A percentile compares a stretch with the other conserved stretches of the same genome.
Conservation (phyloP, 2,888 invertebrate genomes). For the Leptopilina drosophilae region DNA sequence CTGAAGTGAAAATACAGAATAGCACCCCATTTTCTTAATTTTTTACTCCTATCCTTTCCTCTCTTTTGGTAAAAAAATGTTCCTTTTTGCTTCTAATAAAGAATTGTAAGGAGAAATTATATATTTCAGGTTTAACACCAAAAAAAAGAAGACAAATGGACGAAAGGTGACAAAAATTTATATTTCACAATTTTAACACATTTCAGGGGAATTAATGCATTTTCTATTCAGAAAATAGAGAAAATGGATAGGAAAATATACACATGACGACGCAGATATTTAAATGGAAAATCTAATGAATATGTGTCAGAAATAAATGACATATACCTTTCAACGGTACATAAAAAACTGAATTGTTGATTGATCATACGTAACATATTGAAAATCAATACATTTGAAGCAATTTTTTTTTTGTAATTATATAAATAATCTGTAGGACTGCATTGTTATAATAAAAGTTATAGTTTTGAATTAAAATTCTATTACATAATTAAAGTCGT, state of each 20-base stretch:
- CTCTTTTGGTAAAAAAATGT: no score
- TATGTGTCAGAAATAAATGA: constrained; percentile 4
- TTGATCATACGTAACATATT: not conserved
- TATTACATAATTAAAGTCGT: no score
- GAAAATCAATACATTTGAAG: constrained; percentile 12
- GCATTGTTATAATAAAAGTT: not conserved
- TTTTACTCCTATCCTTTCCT: no score
- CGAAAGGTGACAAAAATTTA: not conserved
- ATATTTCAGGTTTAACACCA: no score
- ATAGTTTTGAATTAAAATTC: not conserved
- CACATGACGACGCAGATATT: constrained; percentile 23
- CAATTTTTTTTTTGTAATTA: not conserved
- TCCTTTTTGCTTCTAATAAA: no score
- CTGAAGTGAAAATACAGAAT: no score
- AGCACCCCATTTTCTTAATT: no score
- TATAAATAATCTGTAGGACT: not conserved
- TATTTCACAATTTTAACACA: not conserved
- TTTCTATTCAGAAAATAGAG: not conserved
- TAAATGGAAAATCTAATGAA: constrained; percentile 22
- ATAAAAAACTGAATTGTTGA: constrained; percentile 5
- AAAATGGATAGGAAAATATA: constrained; percentile 21
- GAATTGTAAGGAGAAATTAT: no score
- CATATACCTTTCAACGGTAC: not conserved
- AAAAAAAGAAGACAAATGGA: not conserved
- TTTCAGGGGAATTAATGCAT: constrained; percentile 4